phyloP scores from a whole-genome alignment of 2,888 invertebrate species.

The Thalpophila matura region DNA sequence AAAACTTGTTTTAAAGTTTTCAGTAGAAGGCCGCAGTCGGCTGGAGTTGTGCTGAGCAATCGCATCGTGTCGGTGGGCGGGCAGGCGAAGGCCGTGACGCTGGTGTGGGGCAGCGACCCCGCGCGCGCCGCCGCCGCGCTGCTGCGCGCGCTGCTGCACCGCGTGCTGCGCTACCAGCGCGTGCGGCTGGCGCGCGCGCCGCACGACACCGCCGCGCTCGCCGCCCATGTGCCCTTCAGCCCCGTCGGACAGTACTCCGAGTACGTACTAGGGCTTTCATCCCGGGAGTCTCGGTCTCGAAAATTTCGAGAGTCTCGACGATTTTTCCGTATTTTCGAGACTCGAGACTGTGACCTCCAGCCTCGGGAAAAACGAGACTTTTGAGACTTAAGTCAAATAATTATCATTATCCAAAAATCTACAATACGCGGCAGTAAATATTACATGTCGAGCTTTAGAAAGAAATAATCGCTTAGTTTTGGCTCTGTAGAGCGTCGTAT shows the following conservation, averaged over 20 bases:
- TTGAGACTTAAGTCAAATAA: no score
- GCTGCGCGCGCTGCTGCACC: slow-evolving; percentile 93
- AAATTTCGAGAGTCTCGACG: no score
- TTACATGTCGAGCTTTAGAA: no score
- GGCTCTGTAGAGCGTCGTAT: no score
- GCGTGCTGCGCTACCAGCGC: slow-evolving; percentile 91
- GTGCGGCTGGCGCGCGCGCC: slow-evolving; percentile 68
- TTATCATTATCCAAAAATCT: no score
- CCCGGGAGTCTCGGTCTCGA: not conserved
- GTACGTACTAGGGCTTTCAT: slow-evolving; percentile 17
- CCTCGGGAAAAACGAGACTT: no score
- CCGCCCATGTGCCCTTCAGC: rapidly evolving
- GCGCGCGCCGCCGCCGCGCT: slow-evolving; percentile 94
- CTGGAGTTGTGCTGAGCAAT: not conserved
- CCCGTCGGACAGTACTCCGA: not conserved
- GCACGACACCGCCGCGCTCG: slow-evolving; percentile 5
- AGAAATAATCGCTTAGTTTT: no score
- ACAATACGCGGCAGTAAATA: no score
- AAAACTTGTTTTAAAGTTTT: no score
- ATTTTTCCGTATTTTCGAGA: no score
- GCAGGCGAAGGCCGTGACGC: slow-evolving; percentile 65
- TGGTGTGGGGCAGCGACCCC: slow-evolving; percentile 95
- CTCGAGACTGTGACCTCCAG: no score
- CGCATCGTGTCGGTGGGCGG: slow-evolving; percentile 91
- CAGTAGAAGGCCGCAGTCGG: not conserved